These are phyloP conservation scores for Globodera rostochiensis DNA, from an alignment of 1,140 invertebrate genomes.

Conservation along the genomic window DNA sequence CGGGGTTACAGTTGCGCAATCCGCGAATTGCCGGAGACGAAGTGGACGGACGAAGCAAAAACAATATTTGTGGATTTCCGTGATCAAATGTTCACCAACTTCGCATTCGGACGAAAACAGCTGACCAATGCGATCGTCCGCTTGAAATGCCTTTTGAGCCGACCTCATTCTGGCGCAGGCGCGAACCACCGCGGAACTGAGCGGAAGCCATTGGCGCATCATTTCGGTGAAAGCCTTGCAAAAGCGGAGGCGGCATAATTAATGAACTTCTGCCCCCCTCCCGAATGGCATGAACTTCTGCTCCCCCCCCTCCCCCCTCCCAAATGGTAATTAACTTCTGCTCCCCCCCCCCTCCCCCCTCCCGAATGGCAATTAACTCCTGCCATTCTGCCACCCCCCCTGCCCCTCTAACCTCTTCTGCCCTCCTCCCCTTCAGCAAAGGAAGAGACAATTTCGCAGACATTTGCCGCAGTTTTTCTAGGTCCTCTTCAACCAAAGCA, in stretches of 20 bases:
- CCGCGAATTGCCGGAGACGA: background rate
- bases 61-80: background rate
- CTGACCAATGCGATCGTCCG: constrained; percentile 26
- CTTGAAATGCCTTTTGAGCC: constrained; percentile 40
- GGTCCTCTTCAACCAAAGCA: constrained; percentile 73
- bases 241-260: background rate
- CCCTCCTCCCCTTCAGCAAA: constrained; percentile 36
- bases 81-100: background rate
- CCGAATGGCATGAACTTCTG: too few species aligned
- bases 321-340: too few species aligned
- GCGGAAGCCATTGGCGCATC: constrained; percentile 53
- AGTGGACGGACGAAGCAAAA: background rate
- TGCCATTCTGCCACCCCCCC: background rate
- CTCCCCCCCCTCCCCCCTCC: too few species aligned
- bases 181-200: constrained; percentile 46
- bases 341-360: too few species aligned
- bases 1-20: constrained; percentile 34
- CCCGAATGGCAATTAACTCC: too few species aligned
- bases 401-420: constrained; percentile 31
- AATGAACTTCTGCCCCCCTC: too few species aligned
- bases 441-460: constrained; percentile 42
- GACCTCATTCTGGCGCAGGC: constrained; percentile 43
- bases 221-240: constrained; percentile 58
- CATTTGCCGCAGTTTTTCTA: constrained; percentile 46
- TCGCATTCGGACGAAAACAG: constrained; percentile 11